Evolutionary conservation across 2,113 vertebrate genomes (phyloP), one percentile per base, ranked within the genome.

Genomic region (Lampris megalopsis): DNA sequence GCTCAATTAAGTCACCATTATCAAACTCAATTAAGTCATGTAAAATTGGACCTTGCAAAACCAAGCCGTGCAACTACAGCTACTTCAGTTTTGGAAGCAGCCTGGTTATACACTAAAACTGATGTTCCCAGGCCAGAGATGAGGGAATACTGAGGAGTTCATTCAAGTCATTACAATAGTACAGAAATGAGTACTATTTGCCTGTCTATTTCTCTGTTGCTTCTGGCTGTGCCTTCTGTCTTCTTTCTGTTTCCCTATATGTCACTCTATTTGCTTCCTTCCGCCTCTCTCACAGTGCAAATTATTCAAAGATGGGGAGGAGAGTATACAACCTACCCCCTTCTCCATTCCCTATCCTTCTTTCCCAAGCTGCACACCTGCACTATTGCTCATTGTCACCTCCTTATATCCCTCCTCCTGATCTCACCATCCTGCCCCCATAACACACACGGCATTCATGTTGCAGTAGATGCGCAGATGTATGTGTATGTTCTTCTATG

Each of bases 341-440:
- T 9, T 71, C 81, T 53, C 54, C 60, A 70, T 48, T 38, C 43
- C 42, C 54, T 38, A 52, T 40, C 76, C 49, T 52, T 73, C 43
- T 70, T 53, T 73, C 62, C 38, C 53, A 63, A 69, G 71, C 75
- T 75, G 80, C 75, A 85, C 86, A 88, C 83, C 88, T 89, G 85
- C 64, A 43, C 73, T 56, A 69, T 86, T 82, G 83, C 83, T 61
- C 61, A 43, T 2, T 66, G 6, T 52, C 38, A 41, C 37, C 49
- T 53, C 36, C 5, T 37, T 11, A 6, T 35, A 3, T 61, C 41
- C 78, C 57, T 69, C 68, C 48, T 59, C 69, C 47, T 65, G 78
- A 43, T 62, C 64, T 47, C 37, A 57, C 38, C 36, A 52, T 59
- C 73, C 62, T 64, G 35, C 57, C 58, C 70, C 40, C 65, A 57